Evolutionary conservation across 2,888 invertebrate species (phyloP).

Genomic region (Eilema caniola): DNA sequence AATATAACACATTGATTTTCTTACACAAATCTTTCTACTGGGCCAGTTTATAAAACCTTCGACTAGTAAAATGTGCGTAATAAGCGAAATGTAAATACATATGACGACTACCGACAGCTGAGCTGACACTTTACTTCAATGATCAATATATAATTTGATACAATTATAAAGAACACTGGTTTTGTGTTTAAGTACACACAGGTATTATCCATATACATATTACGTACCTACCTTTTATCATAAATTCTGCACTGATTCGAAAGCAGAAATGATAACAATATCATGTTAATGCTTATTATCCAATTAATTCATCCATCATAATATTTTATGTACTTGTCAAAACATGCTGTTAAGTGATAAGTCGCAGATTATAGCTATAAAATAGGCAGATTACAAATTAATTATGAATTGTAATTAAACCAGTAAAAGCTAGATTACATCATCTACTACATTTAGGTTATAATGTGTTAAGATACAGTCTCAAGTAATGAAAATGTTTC

Average conservation of each 20-base stretch:
- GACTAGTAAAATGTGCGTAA: neutral
- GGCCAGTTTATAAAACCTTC: neutral
- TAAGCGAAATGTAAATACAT: neutral
- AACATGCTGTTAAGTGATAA: neutral
- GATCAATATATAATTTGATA: too few relatives aligned
- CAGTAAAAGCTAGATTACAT: neutral
- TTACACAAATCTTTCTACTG: neutral
- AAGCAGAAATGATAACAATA: neutral
- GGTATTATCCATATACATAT: neutral
- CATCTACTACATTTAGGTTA: neutral
- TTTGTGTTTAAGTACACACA: neutral
- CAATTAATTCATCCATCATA: neutral
- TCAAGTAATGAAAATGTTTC: neutral
- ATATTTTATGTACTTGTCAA: neutral
- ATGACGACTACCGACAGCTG: conserved; percentile 22
- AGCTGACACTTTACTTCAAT: conserved; percentile 15
- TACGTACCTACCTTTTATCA: neutral
- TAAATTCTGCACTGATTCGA: neutral
- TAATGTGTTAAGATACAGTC: neutral
- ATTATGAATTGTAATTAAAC: neutral
- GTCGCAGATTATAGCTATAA: neutral
- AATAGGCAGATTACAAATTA: neutral
- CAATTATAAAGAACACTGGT: neutral
- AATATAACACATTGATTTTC: neutral
- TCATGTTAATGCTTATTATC: neutral